Evolutionary conservation across 2,888 invertebrate genomes (phyloP).

Genomic region (Aleiodes testaceus): DNA sequence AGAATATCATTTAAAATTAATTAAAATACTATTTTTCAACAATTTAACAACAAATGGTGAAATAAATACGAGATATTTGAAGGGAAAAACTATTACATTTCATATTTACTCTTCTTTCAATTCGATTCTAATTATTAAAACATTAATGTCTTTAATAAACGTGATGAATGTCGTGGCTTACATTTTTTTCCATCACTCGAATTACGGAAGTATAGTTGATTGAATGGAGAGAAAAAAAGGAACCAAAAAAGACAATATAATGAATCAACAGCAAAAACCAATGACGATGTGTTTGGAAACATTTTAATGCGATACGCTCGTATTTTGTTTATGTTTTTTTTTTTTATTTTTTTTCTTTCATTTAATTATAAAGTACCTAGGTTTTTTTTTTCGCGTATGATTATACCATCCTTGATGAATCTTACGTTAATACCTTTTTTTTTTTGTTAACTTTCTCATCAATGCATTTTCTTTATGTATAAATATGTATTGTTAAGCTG

Average conservation of each 20-base stretch:
- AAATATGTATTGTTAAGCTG: conserved; percentile 72
- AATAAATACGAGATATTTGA: conserved; percentile 8
- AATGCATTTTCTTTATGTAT: conserved; percentile 69
- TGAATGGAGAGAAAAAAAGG: conserved; percentile 38
- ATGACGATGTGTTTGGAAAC: conserved; percentile 67
- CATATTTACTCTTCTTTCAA: conserved; percentile 16
- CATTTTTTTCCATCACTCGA: conserved; percentile 39
- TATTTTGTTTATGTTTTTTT: conserved; percentile 52
- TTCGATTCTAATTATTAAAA: conserved; percentile 45
- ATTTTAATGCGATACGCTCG: conserved; percentile 68
- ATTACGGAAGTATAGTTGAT: conserved; percentile 52
- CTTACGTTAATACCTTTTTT: conserved; percentile 69
- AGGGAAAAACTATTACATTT: conserved; percentile 30
- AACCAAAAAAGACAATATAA: conserved; percentile 68
- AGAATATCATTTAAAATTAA: background rate
- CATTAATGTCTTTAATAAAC: conserved; percentile 45
- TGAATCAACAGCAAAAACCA: conserved; percentile 70
- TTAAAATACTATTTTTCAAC: conserved; percentile 10
- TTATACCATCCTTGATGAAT: conserved; percentile 71
- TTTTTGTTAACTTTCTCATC: conserved; percentile 72
- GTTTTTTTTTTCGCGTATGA: conserved; percentile 63
- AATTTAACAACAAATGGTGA: conserved; percentile 1
- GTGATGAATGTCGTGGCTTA: conserved; percentile 42
- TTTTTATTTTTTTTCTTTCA: conserved; percentile 15
- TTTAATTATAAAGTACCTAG: conserved; percentile 44